Evolutionary conservation across 2,797 vertebrate genomes (phyloP).

Genomic region (Thripadectes ignobilis): DNA sequence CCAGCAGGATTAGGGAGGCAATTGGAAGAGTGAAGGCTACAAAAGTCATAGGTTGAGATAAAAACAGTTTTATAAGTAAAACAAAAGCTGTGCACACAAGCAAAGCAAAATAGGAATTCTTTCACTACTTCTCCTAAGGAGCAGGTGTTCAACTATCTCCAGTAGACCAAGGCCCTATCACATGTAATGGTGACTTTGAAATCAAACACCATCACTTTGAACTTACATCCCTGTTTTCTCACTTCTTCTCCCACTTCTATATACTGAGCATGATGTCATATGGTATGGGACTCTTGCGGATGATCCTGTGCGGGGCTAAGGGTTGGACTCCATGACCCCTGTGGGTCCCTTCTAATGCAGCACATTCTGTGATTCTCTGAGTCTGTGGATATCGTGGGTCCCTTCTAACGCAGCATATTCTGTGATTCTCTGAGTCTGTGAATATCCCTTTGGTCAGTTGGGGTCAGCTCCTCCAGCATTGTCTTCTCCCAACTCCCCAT

Average conservation of each 20-base stretch:
- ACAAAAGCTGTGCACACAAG: not conserved
- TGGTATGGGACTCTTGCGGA: not conserved
- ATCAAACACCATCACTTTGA: not conserved
- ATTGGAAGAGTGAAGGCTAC: not conserved
- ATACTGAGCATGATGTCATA: not conserved
- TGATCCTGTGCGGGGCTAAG: not conserved
- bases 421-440: not conserved
- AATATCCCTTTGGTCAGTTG: too few species aligned
- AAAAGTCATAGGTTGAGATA: not conserved
- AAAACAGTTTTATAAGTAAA: not conserved
- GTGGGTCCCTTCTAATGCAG: not conserved
- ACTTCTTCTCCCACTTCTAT: not conserved
- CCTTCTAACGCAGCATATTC: not conserved
- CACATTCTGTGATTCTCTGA: not conserved
- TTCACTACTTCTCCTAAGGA: not conserved
- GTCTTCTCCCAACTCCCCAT: not conserved
- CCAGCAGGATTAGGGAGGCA: not conserved
- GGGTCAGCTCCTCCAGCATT: not conserved
- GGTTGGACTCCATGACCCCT: not conserved
- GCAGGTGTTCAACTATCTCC: not conserved
- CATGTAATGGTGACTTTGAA: rapidly evolving
- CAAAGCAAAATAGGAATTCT: not conserved
- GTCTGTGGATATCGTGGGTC: too few species aligned
- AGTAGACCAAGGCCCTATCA: not conserved
- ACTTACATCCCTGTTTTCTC: not conserved